These are phyloP conservation scores for Sylvicola cinctus DNA, from an alignment of 2,888 invertebrate genomes.

Conservation along the genomic window DNA sequence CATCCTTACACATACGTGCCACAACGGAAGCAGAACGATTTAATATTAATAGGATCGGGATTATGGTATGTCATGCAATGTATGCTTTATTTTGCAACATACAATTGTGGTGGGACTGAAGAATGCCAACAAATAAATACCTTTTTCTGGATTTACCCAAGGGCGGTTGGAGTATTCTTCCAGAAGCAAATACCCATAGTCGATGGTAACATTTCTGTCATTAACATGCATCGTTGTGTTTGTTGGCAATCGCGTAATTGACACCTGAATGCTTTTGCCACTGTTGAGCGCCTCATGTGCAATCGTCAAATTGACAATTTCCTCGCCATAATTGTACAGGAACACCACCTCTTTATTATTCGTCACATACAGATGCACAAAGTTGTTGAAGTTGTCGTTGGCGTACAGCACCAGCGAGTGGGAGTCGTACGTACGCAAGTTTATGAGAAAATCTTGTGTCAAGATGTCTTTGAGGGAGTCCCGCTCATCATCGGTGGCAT, in stretches of 20 bases:
- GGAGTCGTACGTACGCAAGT: constrained; percentile 68
- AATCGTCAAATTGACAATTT: constrained; percentile 59
- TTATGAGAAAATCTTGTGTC: constrained; percentile 62
- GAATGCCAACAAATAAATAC: too few species aligned
- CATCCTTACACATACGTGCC: too few species aligned
- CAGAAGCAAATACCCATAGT: constrained; percentile 45
- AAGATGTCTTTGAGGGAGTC: constrained; percentile 48
- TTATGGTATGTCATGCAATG: too few species aligned
- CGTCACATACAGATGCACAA: constrained; percentile 70
- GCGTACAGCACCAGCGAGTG: constrained; percentile 71
- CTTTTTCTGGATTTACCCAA: constrained; percentile 64
- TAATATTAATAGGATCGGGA: too few species aligned
- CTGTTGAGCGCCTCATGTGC: constrained; percentile 52
- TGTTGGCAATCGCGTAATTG: constrained; percentile 53
- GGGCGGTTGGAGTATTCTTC: constrained; percentile 67
- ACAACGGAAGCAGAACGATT: too few species aligned
- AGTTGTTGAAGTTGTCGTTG: constrained; percentile 84
- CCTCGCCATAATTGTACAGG: constrained; percentile 62
- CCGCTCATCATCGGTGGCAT: constrained; percentile 34
- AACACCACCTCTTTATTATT: constrained; percentile 63
- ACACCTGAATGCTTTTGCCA: constrained; percentile 72
- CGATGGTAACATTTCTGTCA: constrained; percentile 46
- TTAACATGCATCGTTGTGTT: constrained; percentile 66
- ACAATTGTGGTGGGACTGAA: too few species aligned
- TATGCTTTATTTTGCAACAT: neutral